Percentiles rank a stretch among this genome's conserved stretches.
Conservation (phyloP, 2,888 invertebrate species). For the Suillia variegata region DNA sequence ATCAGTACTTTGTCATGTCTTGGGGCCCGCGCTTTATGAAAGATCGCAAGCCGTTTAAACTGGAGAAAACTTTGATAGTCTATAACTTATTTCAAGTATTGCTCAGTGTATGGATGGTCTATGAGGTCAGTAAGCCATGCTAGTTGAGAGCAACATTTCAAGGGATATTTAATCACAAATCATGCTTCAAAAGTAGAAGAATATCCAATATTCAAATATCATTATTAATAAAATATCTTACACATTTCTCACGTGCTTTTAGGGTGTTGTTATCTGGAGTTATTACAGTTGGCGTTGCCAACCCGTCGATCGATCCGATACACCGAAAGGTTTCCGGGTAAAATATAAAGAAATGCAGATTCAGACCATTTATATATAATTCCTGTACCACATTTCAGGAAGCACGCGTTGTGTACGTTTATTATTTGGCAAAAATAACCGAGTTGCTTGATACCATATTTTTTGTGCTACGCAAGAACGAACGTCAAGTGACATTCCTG, state of each 20-base stretch:
- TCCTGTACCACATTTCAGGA: slow-evolving; percentile 61
- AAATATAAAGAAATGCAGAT: slow-evolving; percentile 52
- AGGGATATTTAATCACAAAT: neutral
- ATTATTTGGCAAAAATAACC: slow-evolving; percentile 86
- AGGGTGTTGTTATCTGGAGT: slow-evolving; percentile 72
- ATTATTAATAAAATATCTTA: no score
- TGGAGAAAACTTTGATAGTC: slow-evolving; percentile 77
- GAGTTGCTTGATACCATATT: slow-evolving; percentile 92
- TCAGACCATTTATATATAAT: no score
- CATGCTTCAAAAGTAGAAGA: neutral
- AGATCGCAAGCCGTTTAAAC: slow-evolving; percentile 80
- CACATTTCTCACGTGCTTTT: slow-evolving; percentile 24
- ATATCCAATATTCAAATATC: neutral
- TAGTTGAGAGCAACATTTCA: no score
- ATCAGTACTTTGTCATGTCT: slow-evolving; percentile 74
- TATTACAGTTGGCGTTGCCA: slow-evolving; percentile 91
- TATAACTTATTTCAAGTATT: slow-evolving; percentile 90
- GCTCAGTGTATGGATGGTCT: slow-evolving; percentile 79
- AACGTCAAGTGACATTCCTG: slow-evolving; percentile 85
- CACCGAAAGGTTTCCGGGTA: slow-evolving; percentile 81
- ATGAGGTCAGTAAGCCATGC: slow-evolving; percentile 46
- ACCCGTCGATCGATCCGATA: slow-evolving; percentile 82
- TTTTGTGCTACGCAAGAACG: slow-evolving; percentile 91
- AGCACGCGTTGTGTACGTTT: slow-evolving; percentile 78
- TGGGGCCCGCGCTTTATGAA: slow-evolving; percentile 89